Evolutionary conservation across 2,113 vertebrate species (phyloP), one percentile per base, ranked within the genome.

Genomic region (Pteronura brasiliensis): DNA sequence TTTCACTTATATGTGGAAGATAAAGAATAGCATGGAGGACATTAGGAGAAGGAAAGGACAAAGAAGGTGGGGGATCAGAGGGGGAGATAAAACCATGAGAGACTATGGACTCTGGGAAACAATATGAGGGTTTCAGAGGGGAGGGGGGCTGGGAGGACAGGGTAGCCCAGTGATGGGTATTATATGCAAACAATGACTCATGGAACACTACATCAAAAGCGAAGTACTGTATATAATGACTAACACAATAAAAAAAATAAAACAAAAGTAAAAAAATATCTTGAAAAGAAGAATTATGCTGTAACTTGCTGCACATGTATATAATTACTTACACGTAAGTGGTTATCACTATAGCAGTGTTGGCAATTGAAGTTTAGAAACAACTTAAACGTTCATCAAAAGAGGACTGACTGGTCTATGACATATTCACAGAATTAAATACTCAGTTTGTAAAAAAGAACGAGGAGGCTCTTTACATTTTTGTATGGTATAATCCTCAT

Each of bases 351-450:
- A 9, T 10, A 67, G 44, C 3, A 31, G 10, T 52, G 4, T 2
- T 59, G 25, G 0, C n/a, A 92, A 87, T 0, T 84, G 31, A 79
- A 74, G 49, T 39, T 44, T 39, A 47, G 71, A 52, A 47, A 81
- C 12, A 74, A 44, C 15, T 55, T 39, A 49, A 44, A 57, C 61
- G 18, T 57, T 85, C 13, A 88, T 11, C 18, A 29, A 17, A 74
- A 57, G 25, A 61, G 29, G 9, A 84, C 0, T 69, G 9, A 84
- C 0, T 69, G 55, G 74, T 36, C 27, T 31, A 61, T 0, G 3
- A 79, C 11, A n/a, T 1, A 31, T 1, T 36, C 23, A 21, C 1
- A n/a, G 0, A 7, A 55, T 5, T 34, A 76, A 79, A 57, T 21
- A 72, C 17, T 55, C 31, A 23, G 34, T 23, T 12, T 57, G 15